These are phyloP conservation scores for Siderastrea siderea DNA, from an alignment of 92 coral and sea anemone genomes.

Conservation along the genomic window DNA sequence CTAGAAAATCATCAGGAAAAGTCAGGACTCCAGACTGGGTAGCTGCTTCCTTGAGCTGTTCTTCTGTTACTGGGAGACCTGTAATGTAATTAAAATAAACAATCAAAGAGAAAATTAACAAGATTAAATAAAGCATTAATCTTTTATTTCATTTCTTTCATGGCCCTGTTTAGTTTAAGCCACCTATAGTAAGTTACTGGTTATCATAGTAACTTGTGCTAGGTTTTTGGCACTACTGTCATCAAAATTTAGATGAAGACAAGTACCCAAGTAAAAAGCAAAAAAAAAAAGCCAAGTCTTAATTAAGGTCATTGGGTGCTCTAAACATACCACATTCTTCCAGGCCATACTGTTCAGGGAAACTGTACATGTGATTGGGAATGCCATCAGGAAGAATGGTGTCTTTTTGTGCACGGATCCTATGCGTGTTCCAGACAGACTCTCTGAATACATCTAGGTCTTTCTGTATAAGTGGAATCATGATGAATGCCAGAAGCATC, in stretches of 20 bases:
- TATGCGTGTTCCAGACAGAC: too few species aligned
- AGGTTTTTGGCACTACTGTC: neutral
- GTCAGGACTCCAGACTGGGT: slow-evolving; percentile 55
- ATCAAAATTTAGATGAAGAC: neutral
- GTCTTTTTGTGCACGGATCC: too few species aligned
- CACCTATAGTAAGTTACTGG: neutral
- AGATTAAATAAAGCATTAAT: neutral
- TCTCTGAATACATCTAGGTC: slow-evolving; percentile 34
- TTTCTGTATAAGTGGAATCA: slow-evolving; percentile 34
- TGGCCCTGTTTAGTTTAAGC: neutral
- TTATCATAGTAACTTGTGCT: neutral
- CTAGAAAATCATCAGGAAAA: slow-evolving; percentile 52
- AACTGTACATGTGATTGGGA: too few species aligned
- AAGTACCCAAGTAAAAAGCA: neutral
- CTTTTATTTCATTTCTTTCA: neutral
- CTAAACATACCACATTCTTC: slow-evolving; percentile 36
- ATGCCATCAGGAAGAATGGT: too few species aligned
- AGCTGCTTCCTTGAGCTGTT: slow-evolving; percentile 67
- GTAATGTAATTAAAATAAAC: neutral
- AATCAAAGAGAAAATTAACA: neutral
- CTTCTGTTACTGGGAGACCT: slow-evolving; percentile 58
- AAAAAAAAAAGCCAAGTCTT: neutral
- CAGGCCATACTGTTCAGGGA: too few species aligned
- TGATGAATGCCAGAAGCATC: slow-evolving; percentile 42
- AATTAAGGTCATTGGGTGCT: neutral